A percentile compares a stretch with the other conserved stretches of the same genome.
Conservation (phyloP, 2,888 invertebrate genomes). For the Nymphalis urticae region DNA sequence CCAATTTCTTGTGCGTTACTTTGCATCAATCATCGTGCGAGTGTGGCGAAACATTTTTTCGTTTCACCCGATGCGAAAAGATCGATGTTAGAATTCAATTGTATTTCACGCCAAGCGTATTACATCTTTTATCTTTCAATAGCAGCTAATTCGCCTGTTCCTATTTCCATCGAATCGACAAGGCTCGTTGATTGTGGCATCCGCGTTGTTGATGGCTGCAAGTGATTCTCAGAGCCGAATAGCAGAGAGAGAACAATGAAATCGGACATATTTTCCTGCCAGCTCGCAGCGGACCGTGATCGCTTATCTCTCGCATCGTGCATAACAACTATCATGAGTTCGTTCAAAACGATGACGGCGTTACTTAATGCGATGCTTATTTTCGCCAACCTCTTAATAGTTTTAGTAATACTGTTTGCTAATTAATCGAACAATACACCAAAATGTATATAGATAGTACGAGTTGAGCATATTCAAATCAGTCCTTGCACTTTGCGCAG, state of each 20-base stretch:
- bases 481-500: too few relatives aligned
- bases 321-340: constrained; percentile 70
- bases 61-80: constrained; percentile 36
- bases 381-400: constrained; percentile 64
- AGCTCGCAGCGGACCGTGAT: constrained; percentile 74
- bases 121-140: constrained; percentile 68
- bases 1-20: constrained; percentile 24
- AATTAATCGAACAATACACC: constrained; percentile 24
- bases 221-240: constrained; percentile 78
- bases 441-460: too few relatives aligned
- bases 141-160: constrained; percentile 72
- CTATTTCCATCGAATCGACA: constrained; percentile 78
- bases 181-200: constrained; percentile 79
- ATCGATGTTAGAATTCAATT: constrained; percentile 62
- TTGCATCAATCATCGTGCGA: constrained; percentile 28
- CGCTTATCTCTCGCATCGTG: constrained; percentile 72
- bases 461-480: too few relatives aligned
- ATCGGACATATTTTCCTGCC: constrained; percentile 80
- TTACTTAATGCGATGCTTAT: constrained; percentile 68
- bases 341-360: constrained; percentile 69
- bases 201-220: constrained; percentile 77
- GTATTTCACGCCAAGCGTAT: constrained; percentile 55
- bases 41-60: constrained; percentile 33
- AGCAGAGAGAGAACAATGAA: constrained; percentile 75
- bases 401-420: constrained; percentile 48